phyloP scores from a whole-genome alignment of 2,888 invertebrate species.

The Gastrophysa polygoni region DNA sequence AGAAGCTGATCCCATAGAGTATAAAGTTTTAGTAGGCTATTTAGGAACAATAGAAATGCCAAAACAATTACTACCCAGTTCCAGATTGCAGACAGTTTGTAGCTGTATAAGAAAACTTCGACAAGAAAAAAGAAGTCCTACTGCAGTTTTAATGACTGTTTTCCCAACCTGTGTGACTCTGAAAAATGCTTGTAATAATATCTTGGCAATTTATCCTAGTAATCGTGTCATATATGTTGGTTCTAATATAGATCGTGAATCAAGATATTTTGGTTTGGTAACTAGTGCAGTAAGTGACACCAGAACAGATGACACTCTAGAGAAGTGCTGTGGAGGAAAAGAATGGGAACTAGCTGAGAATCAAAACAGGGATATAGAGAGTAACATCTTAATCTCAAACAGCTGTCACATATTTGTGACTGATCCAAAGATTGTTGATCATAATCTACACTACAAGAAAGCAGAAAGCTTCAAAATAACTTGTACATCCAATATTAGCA shows the following conservation, averaged over 20 bases:
- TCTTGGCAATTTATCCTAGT: constrained; percentile 86
- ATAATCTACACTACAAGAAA: constrained; percentile 78
- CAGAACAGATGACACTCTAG: constrained; percentile 38
- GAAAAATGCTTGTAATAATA: constrained; percentile 77
- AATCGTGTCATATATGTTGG: constrained; percentile 88
- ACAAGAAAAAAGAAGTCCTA: constrained; percentile 86
- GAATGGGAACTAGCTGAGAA: constrained; percentile 36
- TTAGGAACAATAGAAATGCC: constrained; percentile 97
- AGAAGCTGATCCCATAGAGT: constrained; percentile 68
- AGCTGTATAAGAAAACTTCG: constrained; percentile 88
- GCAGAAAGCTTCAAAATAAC: constrained; percentile 83
- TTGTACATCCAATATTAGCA: constrained; percentile 81
- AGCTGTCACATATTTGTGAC: constrained; percentile 96
- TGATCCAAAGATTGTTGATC: constrained; percentile 84
- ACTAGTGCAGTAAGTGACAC: constrained; percentile 74
- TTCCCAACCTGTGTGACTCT: constrained; percentile 80
- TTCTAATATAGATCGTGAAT: constrained; percentile 88
- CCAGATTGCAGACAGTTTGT: constrained; percentile 78
- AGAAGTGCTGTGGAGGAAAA: constrained; percentile 17
- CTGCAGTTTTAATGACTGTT: constrained; percentile 84
- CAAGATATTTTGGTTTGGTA: constrained; percentile 90
- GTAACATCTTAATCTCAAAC: constrained; percentile 71
- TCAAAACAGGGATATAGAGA: constrained; percentile 44
- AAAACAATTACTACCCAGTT: constrained; percentile 75
- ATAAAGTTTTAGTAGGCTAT: constrained; percentile 89